A percentile compares a stretch with the other conserved stretches of the same genome.
These are phyloP conservation scores for Peromyscus polionotus DNA, from an alignment of 2,113 vertebrate species.

Conservation along the genomic window DNA sequence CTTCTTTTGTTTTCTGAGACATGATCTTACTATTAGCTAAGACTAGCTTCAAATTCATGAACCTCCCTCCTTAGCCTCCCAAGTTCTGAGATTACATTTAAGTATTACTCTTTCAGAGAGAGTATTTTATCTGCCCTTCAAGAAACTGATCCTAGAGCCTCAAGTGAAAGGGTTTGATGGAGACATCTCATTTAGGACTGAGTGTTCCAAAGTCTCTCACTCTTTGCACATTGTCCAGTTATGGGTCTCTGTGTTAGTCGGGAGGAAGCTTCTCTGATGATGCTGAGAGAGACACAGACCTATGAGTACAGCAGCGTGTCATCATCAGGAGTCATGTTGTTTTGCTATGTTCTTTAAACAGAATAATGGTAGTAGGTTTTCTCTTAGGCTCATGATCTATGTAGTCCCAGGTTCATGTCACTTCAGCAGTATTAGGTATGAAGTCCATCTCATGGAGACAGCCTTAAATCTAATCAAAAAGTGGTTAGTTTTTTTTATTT, in stretches of 20 bases:
- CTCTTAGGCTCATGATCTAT: not conserved
- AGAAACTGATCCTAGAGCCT: not conserved
- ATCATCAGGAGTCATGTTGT: not conserved
- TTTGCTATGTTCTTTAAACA: not conserved
- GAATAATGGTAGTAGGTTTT: not conserved
- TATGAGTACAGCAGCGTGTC: not conserved
- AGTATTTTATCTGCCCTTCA: not conserved
- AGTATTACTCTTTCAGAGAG: not conserved
- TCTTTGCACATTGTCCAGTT: too few species aligned
- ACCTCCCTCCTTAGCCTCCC: not conserved
- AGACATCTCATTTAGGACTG: too few species aligned
- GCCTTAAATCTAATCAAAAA: not conserved
- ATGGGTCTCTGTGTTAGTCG: not conserved
- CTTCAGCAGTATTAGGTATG: not conserved
- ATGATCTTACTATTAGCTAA: slow-evolving; percentile 7
- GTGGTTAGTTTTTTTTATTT: not conserved
- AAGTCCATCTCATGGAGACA: not conserved
- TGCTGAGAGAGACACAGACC: not conserved
- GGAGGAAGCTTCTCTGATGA: not conserved
- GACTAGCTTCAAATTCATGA: too few species aligned
- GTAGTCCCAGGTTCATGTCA: not conserved
- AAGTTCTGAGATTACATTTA: not conserved
- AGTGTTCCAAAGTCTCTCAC: too few species aligned
- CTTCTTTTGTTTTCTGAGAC: not conserved
- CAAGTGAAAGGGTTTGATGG: too few species aligned